phyloP scores from a whole-genome alignment of 2,888 invertebrate species.

The Lumbricus terrestris region DNA sequence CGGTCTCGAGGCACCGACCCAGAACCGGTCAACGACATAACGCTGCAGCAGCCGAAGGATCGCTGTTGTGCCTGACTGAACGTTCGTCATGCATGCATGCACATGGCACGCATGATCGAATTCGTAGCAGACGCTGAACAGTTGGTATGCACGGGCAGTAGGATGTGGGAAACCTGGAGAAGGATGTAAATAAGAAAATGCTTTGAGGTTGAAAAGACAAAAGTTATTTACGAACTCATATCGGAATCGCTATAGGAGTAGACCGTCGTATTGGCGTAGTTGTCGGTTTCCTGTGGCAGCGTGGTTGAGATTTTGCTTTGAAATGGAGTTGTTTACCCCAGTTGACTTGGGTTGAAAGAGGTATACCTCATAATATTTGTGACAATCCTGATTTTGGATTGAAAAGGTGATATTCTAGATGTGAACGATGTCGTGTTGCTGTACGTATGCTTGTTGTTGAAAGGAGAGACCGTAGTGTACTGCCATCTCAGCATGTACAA shows the following conservation, averaged over 20 bases:
- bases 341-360: background rate
- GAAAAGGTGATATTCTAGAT: background rate
- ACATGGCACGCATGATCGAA: background rate
- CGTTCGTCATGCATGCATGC: too few species aligned
- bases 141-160: background rate
- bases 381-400: background rate
- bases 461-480: background rate
- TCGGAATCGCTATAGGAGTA: background rate
- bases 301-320: background rate
- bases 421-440: background rate
- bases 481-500: too few species aligned
- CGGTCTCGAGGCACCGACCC: background rate
- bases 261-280: background rate
- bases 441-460: background rate
- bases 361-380: background rate
- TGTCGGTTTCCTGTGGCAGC: too few species aligned
- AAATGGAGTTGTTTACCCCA: background rate
- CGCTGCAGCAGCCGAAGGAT: background rate
- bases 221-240: background rate
- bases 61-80: slow-evolving; percentile 3
- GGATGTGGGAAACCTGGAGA: background rate
- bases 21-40: background rate
- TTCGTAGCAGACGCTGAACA: background rate
- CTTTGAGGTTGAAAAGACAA: background rate
- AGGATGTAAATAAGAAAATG: background rate